Conservation (phyloP, 2,797 vertebrate genomes). For the Sebastes vulpes region DNA sequence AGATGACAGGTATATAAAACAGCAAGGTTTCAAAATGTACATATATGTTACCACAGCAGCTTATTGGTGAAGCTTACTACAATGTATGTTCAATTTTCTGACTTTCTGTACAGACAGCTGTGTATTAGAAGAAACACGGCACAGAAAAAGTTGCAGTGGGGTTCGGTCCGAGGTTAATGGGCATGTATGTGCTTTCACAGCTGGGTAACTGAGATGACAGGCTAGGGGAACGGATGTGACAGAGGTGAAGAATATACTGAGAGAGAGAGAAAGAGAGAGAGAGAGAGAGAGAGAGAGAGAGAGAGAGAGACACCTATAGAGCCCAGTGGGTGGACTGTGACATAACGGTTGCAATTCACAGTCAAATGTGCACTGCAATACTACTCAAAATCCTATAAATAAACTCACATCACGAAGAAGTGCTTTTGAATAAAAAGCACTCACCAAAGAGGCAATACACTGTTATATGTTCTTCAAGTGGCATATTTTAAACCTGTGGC, state of each 20-base stretch:
- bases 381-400: neutral
- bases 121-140: conserved; percentile 19
- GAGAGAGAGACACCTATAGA: neutral
- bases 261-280: conserved; percentile 3
- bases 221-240: neutral
- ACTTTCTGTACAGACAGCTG: neutral
- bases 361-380: neutral
- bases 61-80: neutral
- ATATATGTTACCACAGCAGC: neutral
- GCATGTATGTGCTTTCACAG: conserved; percentile 13
- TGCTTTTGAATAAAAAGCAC: conserved; percentile 5
- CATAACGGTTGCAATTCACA: conserved; percentile 1
- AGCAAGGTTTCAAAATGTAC: neutral
- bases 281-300: conserved; percentile 1
- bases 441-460: neutral
- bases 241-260: neutral
- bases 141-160: conserved; percentile 2
- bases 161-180: conserved; percentile 25
- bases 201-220: conserved; percentile 1
- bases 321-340: neutral
- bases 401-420: neutral
- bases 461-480: conserved; percentile 12
- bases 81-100: neutral
- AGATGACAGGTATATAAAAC: neutral
- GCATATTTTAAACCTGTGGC: conserved; percentile 10